phyloP scores from a whole-genome alignment of 1,140 invertebrate species.

The Leptinotarsa lineolata region DNA sequence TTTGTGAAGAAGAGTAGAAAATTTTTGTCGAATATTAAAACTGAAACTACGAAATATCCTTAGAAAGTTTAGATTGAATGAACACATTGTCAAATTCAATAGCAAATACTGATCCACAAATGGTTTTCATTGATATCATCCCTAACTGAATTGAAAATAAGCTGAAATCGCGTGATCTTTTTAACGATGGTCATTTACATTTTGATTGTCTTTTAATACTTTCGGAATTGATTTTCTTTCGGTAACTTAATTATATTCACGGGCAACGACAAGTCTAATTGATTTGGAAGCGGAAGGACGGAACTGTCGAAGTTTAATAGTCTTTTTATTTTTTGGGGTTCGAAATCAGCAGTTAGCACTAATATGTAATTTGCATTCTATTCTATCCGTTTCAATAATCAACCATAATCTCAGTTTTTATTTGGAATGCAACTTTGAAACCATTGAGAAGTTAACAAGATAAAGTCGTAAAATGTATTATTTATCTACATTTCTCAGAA shows the following conservation, averaged over 20 bases:
- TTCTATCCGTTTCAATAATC: too few relatives aligned
- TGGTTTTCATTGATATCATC: constrained; percentile 23
- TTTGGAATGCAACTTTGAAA: too few relatives aligned
- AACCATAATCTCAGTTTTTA: too few relatives aligned
- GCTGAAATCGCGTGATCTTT: constrained; percentile 20
- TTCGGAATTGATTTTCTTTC: constrained; percentile 29
- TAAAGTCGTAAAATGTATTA: too few relatives aligned
- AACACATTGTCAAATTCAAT: too few relatives aligned
- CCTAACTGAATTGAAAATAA: constrained; percentile 13
- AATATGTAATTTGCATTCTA: background rate
- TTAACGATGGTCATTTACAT: constrained; percentile 26
- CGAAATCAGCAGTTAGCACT: constrained; percentile 1
- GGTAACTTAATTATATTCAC: constrained; percentile 22
- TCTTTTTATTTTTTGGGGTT: constrained; percentile 22
- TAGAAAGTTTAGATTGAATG: too few relatives aligned
- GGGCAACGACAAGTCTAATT: constrained; percentile 27
- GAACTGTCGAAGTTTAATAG: constrained; percentile 28
- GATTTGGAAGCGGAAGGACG: constrained; percentile 15
- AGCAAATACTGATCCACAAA: background rate
- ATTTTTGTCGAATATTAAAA: too few relatives aligned
- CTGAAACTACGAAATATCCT: too few relatives aligned
- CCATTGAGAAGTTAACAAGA: too few relatives aligned
- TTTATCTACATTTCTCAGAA: too few relatives aligned
- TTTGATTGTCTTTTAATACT: constrained; percentile 31
- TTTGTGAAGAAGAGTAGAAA: too few relatives aligned